These are phyloP conservation scores for Salarias fasciatus DNA, from an alignment of 2,797 vertebrate species.

Conservation along the genomic window DNA sequence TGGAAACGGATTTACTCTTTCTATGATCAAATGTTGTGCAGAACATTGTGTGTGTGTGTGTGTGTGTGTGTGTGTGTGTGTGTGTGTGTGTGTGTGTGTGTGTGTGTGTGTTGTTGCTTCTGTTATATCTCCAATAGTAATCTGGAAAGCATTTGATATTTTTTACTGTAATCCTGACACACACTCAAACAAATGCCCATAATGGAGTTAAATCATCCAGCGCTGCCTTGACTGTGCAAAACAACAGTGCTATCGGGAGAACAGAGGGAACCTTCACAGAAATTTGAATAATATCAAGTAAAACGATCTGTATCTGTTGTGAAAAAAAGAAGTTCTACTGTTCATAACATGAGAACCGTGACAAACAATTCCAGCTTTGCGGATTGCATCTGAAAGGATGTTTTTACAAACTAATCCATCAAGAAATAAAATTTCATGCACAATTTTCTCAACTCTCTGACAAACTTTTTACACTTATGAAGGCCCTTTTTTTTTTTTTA, in stretches of 20 bases:
- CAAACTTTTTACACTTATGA: not conserved
- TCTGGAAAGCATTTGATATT: too few species aligned
- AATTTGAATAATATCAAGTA: conserved; percentile 62
- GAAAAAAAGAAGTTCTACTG: conserved; percentile 34
- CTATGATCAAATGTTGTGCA: too few species aligned
- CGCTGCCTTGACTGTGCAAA: conserved; percentile 8
- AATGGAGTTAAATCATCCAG: too few species aligned
- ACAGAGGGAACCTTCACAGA: conserved; percentile 48
- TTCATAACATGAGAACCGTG: conserved; percentile 38
- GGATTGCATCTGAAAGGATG: conserved; percentile 8
- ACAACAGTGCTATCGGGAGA: conserved; percentile 24
- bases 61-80: too few species aligned
- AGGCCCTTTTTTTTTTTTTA: not conserved
- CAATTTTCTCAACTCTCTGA: not conserved
- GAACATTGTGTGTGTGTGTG: too few species aligned
- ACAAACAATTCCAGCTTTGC: conserved; percentile 24
- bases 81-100: too few species aligned
- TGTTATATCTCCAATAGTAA: too few species aligned
- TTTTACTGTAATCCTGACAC: too few species aligned
- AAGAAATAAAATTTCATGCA: not conserved
- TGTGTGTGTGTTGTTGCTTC: too few species aligned
- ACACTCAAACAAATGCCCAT: too few species aligned
- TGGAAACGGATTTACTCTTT: not conserved
- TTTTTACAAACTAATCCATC: not conserved
- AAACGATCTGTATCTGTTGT: conserved; percentile 61